These are phyloP conservation scores for Drosophila insularis DNA, from an alignment of 1,140 invertebrate species.

Conservation along the genomic window DNA sequence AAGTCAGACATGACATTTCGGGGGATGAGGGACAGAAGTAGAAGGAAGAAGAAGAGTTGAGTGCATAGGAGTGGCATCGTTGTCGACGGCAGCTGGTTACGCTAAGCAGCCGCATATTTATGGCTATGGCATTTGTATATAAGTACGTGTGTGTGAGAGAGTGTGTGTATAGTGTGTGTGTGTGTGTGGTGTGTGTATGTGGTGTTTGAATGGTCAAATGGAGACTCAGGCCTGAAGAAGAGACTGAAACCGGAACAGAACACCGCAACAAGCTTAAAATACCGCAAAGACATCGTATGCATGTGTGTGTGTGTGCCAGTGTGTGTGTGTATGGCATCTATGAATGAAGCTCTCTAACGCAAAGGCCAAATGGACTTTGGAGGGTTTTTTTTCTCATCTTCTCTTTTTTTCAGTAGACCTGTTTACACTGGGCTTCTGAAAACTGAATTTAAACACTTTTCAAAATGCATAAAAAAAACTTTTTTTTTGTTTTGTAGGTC, in stretches of 20 bases:
- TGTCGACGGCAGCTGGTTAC: constrained; percentile 17
- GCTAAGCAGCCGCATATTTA: constrained; percentile 22
- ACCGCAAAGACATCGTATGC: constrained; percentile 24
- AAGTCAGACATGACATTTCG: not conserved
- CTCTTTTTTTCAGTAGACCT: not conserved
- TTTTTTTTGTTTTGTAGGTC: not conserved
- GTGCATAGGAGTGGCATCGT: not conserved
- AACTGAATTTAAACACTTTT: constrained; percentile 10
- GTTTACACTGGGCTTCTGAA: constrained; percentile 13
- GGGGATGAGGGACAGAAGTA: not conserved
- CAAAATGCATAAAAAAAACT: not conserved
- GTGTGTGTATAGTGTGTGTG: constrained; percentile 2
- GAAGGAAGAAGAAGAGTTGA: not conserved
- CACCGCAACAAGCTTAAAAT: constrained; percentile 23
- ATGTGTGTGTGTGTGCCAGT: not conserved
- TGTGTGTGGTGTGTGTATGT: not conserved
- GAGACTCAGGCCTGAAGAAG: constrained; percentile 9
- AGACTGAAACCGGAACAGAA: constrained; percentile 19
- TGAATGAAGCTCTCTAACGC: constrained; percentile 31
- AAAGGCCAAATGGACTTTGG: constrained; percentile 20
- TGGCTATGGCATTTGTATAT: constrained; percentile 28
- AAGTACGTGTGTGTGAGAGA: constrained; percentile 3
- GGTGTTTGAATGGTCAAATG: constrained; percentile 7
- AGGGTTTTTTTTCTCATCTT: constrained; percentile 1
- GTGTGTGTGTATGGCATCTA: constrained; percentile 26